Conservation (phyloP, 2,888 invertebrate genomes). For the Cataglyphis albicans region DNA sequence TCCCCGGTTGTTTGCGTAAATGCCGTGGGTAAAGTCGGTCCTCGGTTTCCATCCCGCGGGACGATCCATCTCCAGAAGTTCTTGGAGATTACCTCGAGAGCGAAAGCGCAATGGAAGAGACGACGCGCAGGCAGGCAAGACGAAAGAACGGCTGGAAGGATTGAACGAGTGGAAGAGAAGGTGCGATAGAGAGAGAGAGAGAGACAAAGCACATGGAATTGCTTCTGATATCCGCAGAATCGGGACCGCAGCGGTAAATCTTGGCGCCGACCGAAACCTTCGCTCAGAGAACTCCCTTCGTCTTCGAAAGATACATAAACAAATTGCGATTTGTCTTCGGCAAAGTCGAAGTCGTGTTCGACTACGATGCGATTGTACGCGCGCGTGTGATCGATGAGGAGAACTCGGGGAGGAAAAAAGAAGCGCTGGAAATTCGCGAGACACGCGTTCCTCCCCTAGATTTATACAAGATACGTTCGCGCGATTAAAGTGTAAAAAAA, state of each 20-base stretch:
- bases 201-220: conserved; percentile 32
- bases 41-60: conserved; percentile 64
- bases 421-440: background rate
- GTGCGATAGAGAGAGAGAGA: background rate
- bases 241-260: conserved; percentile 52
- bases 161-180: conserved; percentile 28
- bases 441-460: background rate
- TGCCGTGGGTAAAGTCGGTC: conserved; percentile 62
- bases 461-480: background rate
- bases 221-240: conserved; percentile 55
- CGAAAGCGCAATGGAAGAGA: conserved; percentile 58
- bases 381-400: conserved; percentile 41
- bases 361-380: conserved; percentile 35
- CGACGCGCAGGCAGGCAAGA: conserved; percentile 23
- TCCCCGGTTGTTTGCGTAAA: conserved; percentile 66
- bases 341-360: conserved; percentile 41
- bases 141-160: conserved; percentile 34
- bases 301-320: conserved; percentile 53
- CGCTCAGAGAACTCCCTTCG: conserved; percentile 29
- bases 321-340: conserved; percentile 51
- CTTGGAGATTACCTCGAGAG: conserved; percentile 67
- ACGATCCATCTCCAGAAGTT: conserved; percentile 69
- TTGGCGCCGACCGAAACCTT: conserved; percentile 44
- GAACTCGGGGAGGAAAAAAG: background rate
- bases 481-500: background rate